These are phyloP conservation scores for Diplodus puntazzo DNA, from an alignment of 2,797 vertebrate species.

Conservation along the genomic window DNA sequence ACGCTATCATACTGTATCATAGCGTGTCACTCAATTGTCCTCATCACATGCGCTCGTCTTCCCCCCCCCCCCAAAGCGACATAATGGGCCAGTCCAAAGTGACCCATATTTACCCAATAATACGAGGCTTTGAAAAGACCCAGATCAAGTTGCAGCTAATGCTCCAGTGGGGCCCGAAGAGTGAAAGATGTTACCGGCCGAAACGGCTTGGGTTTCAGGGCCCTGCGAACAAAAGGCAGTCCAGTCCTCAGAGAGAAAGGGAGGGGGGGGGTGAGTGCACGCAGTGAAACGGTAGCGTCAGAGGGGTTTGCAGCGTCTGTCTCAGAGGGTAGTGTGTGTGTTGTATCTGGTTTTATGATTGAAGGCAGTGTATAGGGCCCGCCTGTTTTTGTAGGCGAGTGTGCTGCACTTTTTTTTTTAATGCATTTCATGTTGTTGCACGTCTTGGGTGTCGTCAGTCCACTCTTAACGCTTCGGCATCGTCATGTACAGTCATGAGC, in stretches of 20 bases:
- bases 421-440: constrained; percentile 55
- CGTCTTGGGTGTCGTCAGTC: constrained; percentile 21
- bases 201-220: constrained; percentile 83
- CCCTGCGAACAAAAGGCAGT: constrained; percentile 82
- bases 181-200: constrained; percentile 86
- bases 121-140: constrained; percentile 84
- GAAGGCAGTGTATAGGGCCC: constrained; percentile 4
- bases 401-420: constrained; percentile 9
- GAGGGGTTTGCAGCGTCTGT: constrained; percentile 45
- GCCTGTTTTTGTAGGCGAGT: constrained; percentile 20
- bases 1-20: constrained; percentile 60
- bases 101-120: constrained; percentile 89
- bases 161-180: constrained; percentile 83
- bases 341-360: constrained; percentile 36
- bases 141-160: constrained; percentile 86
- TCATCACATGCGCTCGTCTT: constrained; percentile 77
- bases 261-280: constrained; percentile 48
- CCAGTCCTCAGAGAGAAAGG: constrained; percentile 73
- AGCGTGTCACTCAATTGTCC: constrained; percentile 74
- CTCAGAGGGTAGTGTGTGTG: constrained; percentile 23
- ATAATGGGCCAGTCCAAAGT: constrained; percentile 83
- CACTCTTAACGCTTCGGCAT: constrained; percentile 18
- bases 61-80: constrained; percentile 69
- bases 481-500: constrained; percentile 51
- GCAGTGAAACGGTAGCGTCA: constrained; percentile 67